Evolutionary conservation across 2,113 vertebrate genomes (phyloP).

Genomic region (Sardina pilchardus): DNA sequence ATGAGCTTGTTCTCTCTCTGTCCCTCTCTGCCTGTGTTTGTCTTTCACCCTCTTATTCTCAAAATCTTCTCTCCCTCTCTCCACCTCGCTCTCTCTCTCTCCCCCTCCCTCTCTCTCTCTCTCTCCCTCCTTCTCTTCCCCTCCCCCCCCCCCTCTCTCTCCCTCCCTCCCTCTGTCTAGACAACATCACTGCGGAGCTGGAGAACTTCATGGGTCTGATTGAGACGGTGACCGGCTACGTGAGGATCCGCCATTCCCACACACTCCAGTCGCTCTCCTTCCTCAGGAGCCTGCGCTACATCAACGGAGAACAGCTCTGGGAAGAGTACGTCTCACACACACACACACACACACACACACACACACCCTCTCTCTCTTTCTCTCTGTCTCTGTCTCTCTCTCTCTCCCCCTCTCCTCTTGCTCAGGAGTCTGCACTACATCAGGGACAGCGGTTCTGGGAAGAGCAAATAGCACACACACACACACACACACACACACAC

Average conservation of each 20-base stretch:
- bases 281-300: constrained; percentile 88
- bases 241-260: constrained; percentile 91
- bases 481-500: background rate
- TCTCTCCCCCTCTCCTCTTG: too few relatives aligned
- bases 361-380: background rate
- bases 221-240: constrained; percentile 91
- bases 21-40: background rate
- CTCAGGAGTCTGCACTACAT: too few relatives aligned
- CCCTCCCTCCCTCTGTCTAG: constrained; percentile 55
- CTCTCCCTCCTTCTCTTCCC: background rate
- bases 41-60: background rate
- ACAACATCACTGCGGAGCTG: constrained; percentile 93
- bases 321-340: constrained; percentile 75
- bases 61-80: background rate
- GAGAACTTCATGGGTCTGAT: constrained; percentile 96
- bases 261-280: constrained; percentile 91
- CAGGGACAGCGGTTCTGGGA: too few relatives aligned
- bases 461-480: background rate
- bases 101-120: background rate
- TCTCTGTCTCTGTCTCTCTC: too few relatives aligned
- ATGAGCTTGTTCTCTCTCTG: too few relatives aligned
- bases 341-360: background rate
- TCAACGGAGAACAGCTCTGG: constrained; percentile 86
- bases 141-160: background rate
- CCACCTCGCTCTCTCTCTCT: background rate